Base-by-base conservation (phyloP, 92 coral and sea anemone genomes). In the Hydrozoanthus gracilis region DNA sequence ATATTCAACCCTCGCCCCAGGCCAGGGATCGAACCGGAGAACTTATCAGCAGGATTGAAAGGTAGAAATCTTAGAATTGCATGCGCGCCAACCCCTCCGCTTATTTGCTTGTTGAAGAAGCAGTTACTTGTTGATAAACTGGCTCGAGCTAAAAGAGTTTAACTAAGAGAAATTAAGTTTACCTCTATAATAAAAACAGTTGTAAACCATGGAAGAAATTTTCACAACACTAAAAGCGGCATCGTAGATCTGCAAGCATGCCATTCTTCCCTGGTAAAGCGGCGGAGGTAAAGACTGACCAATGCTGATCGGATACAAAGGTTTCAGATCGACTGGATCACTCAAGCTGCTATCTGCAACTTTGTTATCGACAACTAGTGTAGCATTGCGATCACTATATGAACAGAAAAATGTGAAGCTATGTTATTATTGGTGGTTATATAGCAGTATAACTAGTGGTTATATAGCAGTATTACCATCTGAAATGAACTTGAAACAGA, bases 181-280 rank as follows among this genome's bases (percentile, higher is more conserved):
- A 51, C 80, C 80, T 76, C 62, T 52, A 18, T 76, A 76, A 55
- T 76, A 76, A 46, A n/a, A 76, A 18, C 65, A 76, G 14, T 76
- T 55, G 16, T 76, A 76, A 7, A 50, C 51, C 80, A 55, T 76
- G 9, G 80, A 51, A 9, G 61, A 17, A 76, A 76, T 51, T n/a
- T 55, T 76, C 14, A 35, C 35, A 44, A 44, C 51, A 44, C 62
- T 49, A 17, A 76, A 55, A 5, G 11, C 61, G 5, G 80, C 61
- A 44, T 76, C 64, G 45, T 76, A 76, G 7, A 76, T 6, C 62
- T 49, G 80, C 16, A 76, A 50, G 51, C 65, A 76, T 3, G 80
- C 80, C 10, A 76, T 51, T 8, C 65, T 76, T 18, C 80, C 80
- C 35, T 49, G 64, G 7, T 17, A 76, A 51, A 18, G 10, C 18